Evolutionary conservation across 2,888 invertebrate species (phyloP).

Genomic region (Molanna angustata): DNA sequence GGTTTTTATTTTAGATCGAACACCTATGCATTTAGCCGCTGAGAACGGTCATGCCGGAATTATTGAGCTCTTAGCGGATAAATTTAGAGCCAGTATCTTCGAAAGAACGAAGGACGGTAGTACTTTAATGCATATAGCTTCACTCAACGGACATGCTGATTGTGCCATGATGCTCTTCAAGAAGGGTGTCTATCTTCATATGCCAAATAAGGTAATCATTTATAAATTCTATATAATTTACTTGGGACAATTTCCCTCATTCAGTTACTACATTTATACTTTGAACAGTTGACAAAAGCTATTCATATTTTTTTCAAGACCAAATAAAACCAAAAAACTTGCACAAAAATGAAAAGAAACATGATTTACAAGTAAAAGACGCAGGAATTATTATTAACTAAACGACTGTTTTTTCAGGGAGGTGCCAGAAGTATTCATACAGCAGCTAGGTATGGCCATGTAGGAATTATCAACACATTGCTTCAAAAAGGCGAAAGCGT

Average conservation of each 20-base stretch:
- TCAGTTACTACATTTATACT: too few species aligned
- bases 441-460: slow-evolving; percentile 95
- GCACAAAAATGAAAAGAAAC: too few species aligned
- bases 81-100: slow-evolving; percentile 95
- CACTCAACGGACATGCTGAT: slow-evolving; percentile 94
- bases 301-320: neutral
- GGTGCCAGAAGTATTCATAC: slow-evolving; percentile 98
- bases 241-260: neutral
- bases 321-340: too few species aligned
- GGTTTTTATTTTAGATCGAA: slow-evolving; percentile 66
- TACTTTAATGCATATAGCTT: slow-evolving; percentile 98
- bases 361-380: too few species aligned
- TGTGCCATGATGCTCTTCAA: slow-evolving; percentile 98
- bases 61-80: slow-evolving; percentile 94
- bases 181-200: slow-evolving; percentile 97
- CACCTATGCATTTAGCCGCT: slow-evolving; percentile 96
- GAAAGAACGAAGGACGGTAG: slow-evolving; percentile 97
- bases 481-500: slow-evolving; percentile 96
- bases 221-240: too few species aligned
- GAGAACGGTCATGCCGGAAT: slow-evolving; percentile 95
- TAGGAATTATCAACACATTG: slow-evolving; percentile 94
- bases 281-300: too few species aligned
- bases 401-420: slow-evolving; percentile 53
- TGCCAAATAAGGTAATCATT: slow-evolving; percentile 95
- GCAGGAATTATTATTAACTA: neutral